Percentiles rank a stretch among this genome's conserved stretches.
These are phyloP conservation scores for Cephus nigrinus DNA, from an alignment of 2,888 invertebrate genomes.

Conservation along the genomic window DNA sequence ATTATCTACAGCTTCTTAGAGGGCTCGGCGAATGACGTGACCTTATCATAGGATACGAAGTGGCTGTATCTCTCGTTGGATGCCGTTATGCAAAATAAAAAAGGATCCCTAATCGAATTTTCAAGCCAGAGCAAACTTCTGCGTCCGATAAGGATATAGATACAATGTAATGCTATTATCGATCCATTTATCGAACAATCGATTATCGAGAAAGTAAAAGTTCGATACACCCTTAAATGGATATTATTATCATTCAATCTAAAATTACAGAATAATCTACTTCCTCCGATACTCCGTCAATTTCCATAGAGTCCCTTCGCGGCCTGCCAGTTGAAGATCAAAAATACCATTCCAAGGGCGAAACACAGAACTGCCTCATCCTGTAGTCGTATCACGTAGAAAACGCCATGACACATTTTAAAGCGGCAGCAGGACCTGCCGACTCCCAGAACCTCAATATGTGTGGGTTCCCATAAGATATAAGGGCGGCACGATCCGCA, in stretches of 20 bases:
- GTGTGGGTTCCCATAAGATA: conserved; percentile 24
- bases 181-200: background rate
- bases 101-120: background rate
- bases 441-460: conserved; percentile 2
- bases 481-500: conserved; percentile 24
- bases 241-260: background rate
- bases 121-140: background rate
- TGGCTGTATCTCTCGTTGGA: background rate
- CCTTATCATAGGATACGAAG: background rate
- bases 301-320: background rate
- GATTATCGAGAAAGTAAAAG: background rate
- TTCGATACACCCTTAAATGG: background rate
- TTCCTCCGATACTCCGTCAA: background rate
- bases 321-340: background rate
- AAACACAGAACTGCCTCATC: background rate
- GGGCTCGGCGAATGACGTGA: background rate
- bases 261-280: background rate
- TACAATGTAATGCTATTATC: background rate
- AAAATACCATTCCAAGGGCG: background rate
- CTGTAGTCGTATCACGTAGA: conserved; percentile 31
- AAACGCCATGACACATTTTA: conserved; percentile 43
- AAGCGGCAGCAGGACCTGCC: conserved; percentile 22
- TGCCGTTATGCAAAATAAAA: background rate
- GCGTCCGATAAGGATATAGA: background rate
- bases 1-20: background rate